Conservation (phyloP, 1,140 invertebrate genomes). For the Phymorhynchus buccinoides region DNA sequence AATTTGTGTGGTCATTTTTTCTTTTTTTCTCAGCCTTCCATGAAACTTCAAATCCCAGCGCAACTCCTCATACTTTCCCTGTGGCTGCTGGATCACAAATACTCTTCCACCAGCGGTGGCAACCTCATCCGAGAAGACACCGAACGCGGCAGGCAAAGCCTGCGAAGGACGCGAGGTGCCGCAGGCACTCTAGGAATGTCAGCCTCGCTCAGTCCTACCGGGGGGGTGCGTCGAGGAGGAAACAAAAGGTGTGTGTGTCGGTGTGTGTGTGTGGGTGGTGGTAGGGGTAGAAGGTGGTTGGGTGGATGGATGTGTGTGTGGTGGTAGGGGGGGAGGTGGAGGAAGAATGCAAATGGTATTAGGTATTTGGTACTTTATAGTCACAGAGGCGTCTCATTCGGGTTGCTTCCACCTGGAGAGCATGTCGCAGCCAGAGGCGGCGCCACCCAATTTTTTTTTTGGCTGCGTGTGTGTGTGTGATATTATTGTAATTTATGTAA, state of each 20-base stretch:
- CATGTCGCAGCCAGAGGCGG: no score
- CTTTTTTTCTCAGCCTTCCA: constrained; percentile 51
- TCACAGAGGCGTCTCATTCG: no score
- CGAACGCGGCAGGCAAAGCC: constrained; percentile 39
- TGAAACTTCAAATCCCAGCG: constrained; percentile 64
- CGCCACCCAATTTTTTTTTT: no score
- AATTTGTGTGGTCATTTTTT: neutral
- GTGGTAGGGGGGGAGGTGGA: no score
- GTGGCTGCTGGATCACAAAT: constrained; percentile 69
- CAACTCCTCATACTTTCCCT: constrained; percentile 64
- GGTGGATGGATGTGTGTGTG: no score
- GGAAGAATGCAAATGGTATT: no score
- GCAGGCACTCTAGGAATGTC: constrained; percentile 28
- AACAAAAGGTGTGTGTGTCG: no score
- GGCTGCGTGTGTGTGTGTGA: no score
- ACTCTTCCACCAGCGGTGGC: constrained; percentile 37
- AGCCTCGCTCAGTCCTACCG: constrained; percentile 30
- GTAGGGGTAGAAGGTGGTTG: neutral
- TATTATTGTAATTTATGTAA: no score
- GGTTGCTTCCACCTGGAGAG: no score
- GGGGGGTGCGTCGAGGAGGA: constrained; percentile 18
- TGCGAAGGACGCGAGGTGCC: neutral
- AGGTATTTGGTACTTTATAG: no score
- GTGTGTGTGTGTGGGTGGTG: neutral
- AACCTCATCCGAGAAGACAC: neutral